phyloP scores from a whole-genome alignment of 2,888 invertebrate genomes.

The Diloba caeruleocephala region DNA sequence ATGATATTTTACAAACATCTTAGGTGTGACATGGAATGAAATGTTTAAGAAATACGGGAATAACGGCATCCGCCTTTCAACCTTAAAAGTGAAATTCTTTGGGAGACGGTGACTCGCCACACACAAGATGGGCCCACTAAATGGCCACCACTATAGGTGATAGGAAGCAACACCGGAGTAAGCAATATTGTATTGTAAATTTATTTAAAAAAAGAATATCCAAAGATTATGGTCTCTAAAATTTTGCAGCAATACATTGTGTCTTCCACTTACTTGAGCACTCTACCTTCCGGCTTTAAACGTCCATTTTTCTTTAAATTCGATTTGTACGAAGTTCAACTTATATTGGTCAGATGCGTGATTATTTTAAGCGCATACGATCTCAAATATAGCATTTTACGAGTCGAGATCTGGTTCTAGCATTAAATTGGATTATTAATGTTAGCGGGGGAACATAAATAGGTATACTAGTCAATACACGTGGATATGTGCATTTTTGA shows the following conservation, averaged over 20 bases:
- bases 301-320: background rate
- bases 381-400: constrained; percentile 46
- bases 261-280: constrained; percentile 14
- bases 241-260: constrained; percentile 14
- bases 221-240: constrained; percentile 10
- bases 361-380: constrained; percentile 46
- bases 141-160: too few species aligned
- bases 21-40: too few species aligned
- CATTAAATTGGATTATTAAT: constrained; percentile 47
- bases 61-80: too few species aligned
- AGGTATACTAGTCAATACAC: constrained; percentile 31
- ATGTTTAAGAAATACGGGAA: too few species aligned
- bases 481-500: constrained; percentile 36
- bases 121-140: too few species aligned
- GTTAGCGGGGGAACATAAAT: constrained; percentile 30
- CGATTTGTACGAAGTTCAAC: constrained; percentile 26
- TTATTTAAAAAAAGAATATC: constrained; percentile 10
- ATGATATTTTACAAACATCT: too few species aligned
- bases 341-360: constrained; percentile 29
- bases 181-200: background rate
- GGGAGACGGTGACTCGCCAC: too few species aligned
- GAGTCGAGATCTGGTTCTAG: constrained; percentile 36
- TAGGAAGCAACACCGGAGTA: too few species aligned
- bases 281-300: constrained; percentile 3
- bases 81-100: too few species aligned